Base-by-base conservation (phyloP, 2,888 invertebrate genomes). In the Ichneumon xanthorius region DNA sequence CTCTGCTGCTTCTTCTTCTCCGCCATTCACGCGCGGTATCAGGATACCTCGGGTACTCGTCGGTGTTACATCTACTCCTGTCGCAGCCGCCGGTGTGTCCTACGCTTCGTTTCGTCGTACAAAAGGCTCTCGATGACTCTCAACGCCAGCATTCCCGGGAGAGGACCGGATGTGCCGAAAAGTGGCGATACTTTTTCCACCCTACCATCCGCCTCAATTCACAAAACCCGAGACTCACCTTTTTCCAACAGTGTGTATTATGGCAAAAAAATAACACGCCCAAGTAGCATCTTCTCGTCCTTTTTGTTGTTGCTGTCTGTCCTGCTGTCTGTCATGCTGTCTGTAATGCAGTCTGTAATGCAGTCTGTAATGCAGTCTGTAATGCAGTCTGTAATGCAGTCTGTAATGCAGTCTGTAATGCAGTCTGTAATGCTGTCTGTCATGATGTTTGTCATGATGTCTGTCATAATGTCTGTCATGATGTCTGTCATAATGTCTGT, bases 81-180 rank as follows among this genome's bases (percentile, higher is more conserved):
- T 3, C 45, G 3, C 45, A 14, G 45, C 45, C 45, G 48, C 14
- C n/a, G 63, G 45, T 33, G 5, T 5, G 7, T 65, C 14, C 75
- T 65, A 16, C 75, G 75, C 63, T 63, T 76, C 75, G 75, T 65
- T 75, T 76, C 75, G 22, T 76, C 48, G 33, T 63, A 76, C 75
- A 65, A 76, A 50, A 76, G 75, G 50, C 30, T 76, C 75, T 76
- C 75, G 75, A 76, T 76, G 75, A 76, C 75, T 76, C 61, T 76
- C 75, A 6, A 50, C 63, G 63, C 19, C 63, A 50, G 63, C 63
- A 76, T 50, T 76, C 30, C 50, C 75, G 37, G 45, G 63, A 76
- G 63, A 76, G 75, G 33, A 76, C 63, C 63, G 75, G 50, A 76
- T 76, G 75, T 50, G 75, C 75, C 63, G 63, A 76, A 76, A 76